Evolutionary conservation across 1,140 invertebrate species (phyloP).

Genomic region (Drosophila punjabiensis): DNA sequence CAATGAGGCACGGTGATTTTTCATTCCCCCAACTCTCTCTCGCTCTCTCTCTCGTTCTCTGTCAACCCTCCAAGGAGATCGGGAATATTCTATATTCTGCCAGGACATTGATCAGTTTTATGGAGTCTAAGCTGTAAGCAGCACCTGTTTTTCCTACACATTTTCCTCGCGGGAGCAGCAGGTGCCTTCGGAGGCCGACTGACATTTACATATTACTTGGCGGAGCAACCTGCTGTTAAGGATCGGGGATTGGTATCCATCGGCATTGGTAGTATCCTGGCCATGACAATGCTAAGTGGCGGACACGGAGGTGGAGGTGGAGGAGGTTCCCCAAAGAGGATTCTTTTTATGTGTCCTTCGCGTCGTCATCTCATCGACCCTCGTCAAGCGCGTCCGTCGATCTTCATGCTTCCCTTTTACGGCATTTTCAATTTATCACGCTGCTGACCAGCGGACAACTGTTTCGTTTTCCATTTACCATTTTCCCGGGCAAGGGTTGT

Average conservation of each 20-base stretch:
- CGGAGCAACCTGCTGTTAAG: slow-evolving; percentile 18
- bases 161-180: slow-evolving; percentile 12
- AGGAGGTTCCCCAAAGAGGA: neutral
- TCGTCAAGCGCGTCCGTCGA: slow-evolving; percentile 71
- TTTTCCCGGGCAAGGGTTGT: slow-evolving; percentile 17
- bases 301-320: neutral
- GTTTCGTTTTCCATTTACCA: slow-evolving; percentile 27
- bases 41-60: no score
- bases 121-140: neutral
- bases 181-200: slow-evolving; percentile 12
- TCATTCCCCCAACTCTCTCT: slow-evolving; percentile 29
- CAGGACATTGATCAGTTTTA: slow-evolving; percentile 36
- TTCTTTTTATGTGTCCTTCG: neutral
- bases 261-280: neutral
- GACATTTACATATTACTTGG: slow-evolving; percentile 46
- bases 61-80: neutral
- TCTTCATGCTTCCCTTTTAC: slow-evolving; percentile 57
- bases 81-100: neutral
- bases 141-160: slow-evolving; percentile 33
- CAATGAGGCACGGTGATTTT: slow-evolving; percentile 76
- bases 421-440: slow-evolving; percentile 61
- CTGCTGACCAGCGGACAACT: slow-evolving; percentile 62
- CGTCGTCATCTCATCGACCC: slow-evolving; percentile 69
- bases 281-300: slow-evolving; percentile 44
- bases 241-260: slow-evolving; percentile 1